These are phyloP conservation scores for Calameuta filiformis DNA, from an alignment of 2,888 invertebrate species.

Conservation along the genomic window DNA sequence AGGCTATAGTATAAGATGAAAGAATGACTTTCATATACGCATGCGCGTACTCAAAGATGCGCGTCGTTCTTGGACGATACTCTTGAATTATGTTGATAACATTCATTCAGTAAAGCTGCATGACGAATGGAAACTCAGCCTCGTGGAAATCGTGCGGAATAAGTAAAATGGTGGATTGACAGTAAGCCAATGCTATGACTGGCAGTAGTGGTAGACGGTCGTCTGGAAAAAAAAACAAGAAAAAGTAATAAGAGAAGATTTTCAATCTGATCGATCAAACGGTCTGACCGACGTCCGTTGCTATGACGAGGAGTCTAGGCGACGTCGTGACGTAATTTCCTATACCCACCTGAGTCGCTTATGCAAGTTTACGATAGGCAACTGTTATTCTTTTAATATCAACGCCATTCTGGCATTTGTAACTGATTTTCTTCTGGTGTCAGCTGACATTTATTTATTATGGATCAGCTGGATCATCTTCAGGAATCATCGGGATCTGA, in stretches of 20 bases:
- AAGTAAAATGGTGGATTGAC: not conserved
- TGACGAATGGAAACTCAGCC: not conserved
- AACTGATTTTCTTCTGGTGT: not conserved
- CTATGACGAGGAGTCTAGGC: not conserved
- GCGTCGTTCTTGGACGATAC: not conserved
- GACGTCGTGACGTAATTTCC: not conserved
- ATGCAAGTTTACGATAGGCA: not conserved
- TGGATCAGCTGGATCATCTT: not conserved
- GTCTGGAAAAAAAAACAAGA: not conserved
- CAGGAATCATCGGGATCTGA: not conserved
- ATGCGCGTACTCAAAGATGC: not conserved
- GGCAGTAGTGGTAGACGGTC: not conserved
- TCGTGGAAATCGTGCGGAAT: not conserved
- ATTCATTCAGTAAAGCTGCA: conserved; percentile 28
- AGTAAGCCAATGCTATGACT: not conserved
- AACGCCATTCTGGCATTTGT: not conserved
- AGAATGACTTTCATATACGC: not conserved
- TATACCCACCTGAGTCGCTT: not conserved
- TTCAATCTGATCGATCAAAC: not conserved
- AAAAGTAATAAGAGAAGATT: not conserved
- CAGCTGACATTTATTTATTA: not conserved
- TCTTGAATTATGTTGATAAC: conserved; percentile 34
- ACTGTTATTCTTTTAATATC: not conserved
- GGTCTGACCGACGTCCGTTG: not conserved
- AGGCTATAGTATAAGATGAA: not conserved